phyloP scores from a whole-genome alignment of 2,888 invertebrate species.

The Acanthosepion pharaonis region DNA sequence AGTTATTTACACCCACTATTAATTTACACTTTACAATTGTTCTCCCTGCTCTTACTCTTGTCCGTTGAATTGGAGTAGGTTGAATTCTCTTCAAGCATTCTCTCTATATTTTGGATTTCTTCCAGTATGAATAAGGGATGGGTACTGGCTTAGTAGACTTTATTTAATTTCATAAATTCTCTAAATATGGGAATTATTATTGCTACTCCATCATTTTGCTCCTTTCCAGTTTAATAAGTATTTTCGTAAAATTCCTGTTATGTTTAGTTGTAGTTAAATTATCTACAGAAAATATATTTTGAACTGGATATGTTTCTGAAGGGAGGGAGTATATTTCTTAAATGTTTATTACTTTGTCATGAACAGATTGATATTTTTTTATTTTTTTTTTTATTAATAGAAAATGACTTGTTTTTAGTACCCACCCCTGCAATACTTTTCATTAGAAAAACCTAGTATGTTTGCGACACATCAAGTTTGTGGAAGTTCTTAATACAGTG shows the following conservation, averaged over 20 bases:
- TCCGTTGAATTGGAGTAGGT: neutral
- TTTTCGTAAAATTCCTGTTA: neutral
- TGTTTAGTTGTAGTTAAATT: neutral
- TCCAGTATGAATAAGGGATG: too few species aligned
- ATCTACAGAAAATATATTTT: neutral
- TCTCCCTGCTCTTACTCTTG: neutral
- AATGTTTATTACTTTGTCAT: neutral
- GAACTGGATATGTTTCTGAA: neutral
- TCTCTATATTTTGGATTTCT: neutral
- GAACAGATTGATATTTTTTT: too few species aligned
- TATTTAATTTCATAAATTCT: neutral
- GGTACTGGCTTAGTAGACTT: too few species aligned
- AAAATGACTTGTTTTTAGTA: neutral
- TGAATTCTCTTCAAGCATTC: neutral
- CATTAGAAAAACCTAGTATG: neutral
- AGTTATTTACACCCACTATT: neutral
- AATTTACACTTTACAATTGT: neutral
- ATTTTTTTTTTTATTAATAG: too few species aligned
- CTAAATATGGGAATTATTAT: neutral
- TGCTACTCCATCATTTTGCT: neutral
- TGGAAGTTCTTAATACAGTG: constrained; percentile 45
- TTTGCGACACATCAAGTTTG: constrained; percentile 44
- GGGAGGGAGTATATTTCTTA: neutral
- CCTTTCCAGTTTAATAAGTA: neutral
- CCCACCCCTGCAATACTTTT: neutral